Conservation (phyloP, 2,888 invertebrate genomes). For the Caenorhabditis angaria region DNA sequence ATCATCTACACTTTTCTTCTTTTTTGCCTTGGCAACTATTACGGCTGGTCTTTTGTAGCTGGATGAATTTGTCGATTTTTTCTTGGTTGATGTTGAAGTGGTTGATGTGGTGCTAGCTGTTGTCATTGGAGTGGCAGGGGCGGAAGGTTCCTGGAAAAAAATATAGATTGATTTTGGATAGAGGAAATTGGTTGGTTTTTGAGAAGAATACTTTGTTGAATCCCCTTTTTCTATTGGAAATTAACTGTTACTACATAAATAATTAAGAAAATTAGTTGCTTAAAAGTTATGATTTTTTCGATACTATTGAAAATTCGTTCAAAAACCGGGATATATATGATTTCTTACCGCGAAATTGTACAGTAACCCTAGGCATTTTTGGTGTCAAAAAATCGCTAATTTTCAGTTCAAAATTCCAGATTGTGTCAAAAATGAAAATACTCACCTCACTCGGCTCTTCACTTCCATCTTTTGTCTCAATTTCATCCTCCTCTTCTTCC, state of each 20-base stretch:
- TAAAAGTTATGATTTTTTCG: too few relatives aligned
- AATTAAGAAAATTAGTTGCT: too few relatives aligned
- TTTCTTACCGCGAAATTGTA: too few relatives aligned
- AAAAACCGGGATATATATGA: too few relatives aligned
- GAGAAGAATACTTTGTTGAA: too few relatives aligned
- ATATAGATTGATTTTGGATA: too few relatives aligned
- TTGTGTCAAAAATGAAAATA: not conserved
- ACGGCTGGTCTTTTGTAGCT: constrained; percentile 26
- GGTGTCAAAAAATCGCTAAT: too few relatives aligned
- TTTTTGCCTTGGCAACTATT: constrained; percentile 21
- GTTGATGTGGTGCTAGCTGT: not conserved
- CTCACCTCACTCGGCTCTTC: constrained; percentile 15
- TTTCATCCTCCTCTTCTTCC: constrained; percentile 21
- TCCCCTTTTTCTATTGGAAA: not conserved
- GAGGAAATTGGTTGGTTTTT: too few relatives aligned
- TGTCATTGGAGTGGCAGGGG: constrained; percentile 36
- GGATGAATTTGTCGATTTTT: not conserved
- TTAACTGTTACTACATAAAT: constrained; percentile 31
- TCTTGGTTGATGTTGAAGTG: constrained; percentile 12
- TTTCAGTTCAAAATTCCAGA: constrained; percentile 17
- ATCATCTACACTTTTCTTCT: constrained; percentile 47
- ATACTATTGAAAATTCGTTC: too few relatives aligned
- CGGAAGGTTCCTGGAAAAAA: constrained; percentile 47
- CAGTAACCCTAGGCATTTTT: too few relatives aligned
- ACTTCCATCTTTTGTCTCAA: constrained; percentile 30